phyloP scores from a whole-genome alignment of 2,113 vertebrate genomes.

The Spheniscus mendiculus region DNA sequence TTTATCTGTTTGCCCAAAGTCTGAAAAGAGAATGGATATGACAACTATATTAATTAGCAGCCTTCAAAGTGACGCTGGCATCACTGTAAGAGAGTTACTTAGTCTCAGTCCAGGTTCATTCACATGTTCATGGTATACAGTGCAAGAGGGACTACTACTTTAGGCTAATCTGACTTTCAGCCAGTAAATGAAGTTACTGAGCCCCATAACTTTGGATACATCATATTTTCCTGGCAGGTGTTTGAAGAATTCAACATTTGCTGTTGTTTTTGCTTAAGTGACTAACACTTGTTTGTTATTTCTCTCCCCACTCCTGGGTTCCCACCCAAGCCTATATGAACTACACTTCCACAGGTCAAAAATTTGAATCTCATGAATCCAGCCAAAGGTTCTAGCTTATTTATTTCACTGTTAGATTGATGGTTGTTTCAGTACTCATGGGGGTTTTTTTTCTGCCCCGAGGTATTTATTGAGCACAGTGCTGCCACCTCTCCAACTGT shows the following conservation, averaged over 20 bases:
- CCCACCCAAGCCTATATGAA: not conserved
- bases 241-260: not conserved
- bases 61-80: not conserved
- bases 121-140: not conserved
- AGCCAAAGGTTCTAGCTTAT: not conserved
- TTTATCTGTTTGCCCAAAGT: not conserved
- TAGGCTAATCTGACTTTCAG: not conserved
- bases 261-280: not conserved
- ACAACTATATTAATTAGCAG: not conserved
- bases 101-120: not conserved
- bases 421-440: not conserved
- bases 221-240: not conserved
- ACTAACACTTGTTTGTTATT: not conserved
- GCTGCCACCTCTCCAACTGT: not conserved
- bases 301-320: not conserved
- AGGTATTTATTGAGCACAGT: not conserved
- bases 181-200: not conserved
- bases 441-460: rapidly evolving
- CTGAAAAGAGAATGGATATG: not conserved
- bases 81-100: not conserved
- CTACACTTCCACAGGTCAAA: not conserved
- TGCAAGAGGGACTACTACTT: not conserved
- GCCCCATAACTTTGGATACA: not conserved
- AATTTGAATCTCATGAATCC: not conserved
- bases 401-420: not conserved